These are phyloP conservation scores for Euglossa dilemma DNA, from an alignment of 1,140 invertebrate species.

Conservation along the genomic window DNA sequence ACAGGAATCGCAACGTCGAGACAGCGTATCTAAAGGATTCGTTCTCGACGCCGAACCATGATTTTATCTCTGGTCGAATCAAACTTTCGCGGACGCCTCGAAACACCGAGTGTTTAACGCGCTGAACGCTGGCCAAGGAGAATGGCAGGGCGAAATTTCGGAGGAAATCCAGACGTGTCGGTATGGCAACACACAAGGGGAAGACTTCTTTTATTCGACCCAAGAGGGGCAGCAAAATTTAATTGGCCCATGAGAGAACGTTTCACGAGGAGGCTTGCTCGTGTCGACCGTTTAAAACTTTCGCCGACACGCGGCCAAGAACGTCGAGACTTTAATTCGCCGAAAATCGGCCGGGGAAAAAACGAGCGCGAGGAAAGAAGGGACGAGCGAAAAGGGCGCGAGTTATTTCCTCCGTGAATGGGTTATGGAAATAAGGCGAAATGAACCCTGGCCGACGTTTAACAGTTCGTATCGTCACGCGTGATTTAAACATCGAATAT, in stretches of 20 bases:
- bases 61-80: not conserved
- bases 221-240: slow-evolving; percentile 44
- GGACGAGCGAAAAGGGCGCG: slow-evolving; percentile 19
- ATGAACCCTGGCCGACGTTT: no score
- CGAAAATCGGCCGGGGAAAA: slow-evolving; percentile 40
- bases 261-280: slow-evolving; percentile 11
- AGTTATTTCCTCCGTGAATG: slow-evolving; percentile 46
- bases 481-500: no score
- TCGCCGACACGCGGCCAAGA: slow-evolving; percentile 14
- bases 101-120: not conserved
- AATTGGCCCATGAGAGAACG: slow-evolving; percentile 44
- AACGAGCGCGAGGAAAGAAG: not conserved
- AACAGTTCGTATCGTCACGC: no score
- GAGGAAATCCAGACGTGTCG: not conserved
- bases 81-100: not conserved
- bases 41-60: no score
- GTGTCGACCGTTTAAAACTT: slow-evolving; percentile 53
- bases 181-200: not conserved
- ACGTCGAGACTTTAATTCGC: slow-evolving; percentile 47
- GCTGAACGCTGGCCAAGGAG: not conserved
- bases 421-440: not conserved
- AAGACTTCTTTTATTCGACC: slow-evolving; percentile 17
- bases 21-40: no score
- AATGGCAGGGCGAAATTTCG: not conserved
- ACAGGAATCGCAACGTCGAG: no score